Conservation (phyloP, 2,113 vertebrate genomes). For the Lophotis ruficrista region DNA sequence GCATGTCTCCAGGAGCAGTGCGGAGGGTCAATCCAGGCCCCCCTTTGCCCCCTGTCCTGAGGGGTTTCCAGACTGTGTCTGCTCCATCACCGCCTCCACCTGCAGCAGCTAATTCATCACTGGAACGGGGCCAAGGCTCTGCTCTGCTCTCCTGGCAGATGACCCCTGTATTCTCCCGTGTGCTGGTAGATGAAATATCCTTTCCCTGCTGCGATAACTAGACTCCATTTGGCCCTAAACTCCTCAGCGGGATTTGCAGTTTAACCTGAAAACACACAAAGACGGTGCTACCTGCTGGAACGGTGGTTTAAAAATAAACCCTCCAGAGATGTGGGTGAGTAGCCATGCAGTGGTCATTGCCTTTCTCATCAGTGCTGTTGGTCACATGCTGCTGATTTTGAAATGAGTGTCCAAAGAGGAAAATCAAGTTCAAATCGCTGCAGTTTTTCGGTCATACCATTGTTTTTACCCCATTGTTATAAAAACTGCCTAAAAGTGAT, state of each 20-base stretch:
- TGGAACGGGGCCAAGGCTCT: rapidly evolving
- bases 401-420: not conserved
- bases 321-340: not conserved
- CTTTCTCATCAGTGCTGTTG: not conserved
- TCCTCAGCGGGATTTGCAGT: not conserved
- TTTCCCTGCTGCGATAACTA: constrained; percentile 11
- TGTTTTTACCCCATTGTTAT: not conserved
- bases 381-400: not conserved
- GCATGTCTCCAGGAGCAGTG: not conserved
- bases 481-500: not conserved
- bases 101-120: not conserved
- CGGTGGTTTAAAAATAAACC: not conserved
- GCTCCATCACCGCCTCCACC: not conserved
- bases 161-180: not conserved
- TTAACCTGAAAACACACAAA: not conserved
- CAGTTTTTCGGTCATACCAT: not conserved
- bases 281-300: not conserved
- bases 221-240: not conserved
- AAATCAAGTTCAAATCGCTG: not conserved
- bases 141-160: not conserved
- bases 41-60: not conserved
- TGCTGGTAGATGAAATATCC: not conserved
- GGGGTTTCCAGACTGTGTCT: not conserved
- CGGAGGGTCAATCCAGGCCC: not conserved
- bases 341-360: not conserved